phyloP scores from a whole-genome alignment of 2,888 invertebrate genomes.

The Phengaris arion region DNA sequence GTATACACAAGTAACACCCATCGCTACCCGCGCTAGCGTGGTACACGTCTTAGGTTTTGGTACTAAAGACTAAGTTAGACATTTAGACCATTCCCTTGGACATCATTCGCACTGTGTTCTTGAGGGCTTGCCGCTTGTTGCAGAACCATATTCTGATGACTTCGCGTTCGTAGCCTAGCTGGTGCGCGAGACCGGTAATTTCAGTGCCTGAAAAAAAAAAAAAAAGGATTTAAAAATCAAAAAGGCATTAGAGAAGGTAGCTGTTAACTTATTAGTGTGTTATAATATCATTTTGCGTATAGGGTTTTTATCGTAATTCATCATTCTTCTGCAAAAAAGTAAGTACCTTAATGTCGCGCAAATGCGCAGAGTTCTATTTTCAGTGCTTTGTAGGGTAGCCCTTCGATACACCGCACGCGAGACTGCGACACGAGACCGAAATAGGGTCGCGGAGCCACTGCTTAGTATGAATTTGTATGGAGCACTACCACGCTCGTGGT shows the following conservation, averaged over 20 bases:
- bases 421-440: too few species aligned
- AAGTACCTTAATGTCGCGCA: too few species aligned
- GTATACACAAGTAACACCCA: slow-evolving; percentile 24
- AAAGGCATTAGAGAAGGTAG: neutral
- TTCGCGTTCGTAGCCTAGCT: slow-evolving; percentile 97
- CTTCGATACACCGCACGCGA: too few species aligned
- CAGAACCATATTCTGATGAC: slow-evolving; percentile 99
- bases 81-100: slow-evolving; percentile 89
- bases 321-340: too few species aligned
- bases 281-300: too few species aligned
- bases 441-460: too few species aligned
- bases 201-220: slow-evolving; percentile 88
- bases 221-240: neutral
- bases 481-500: too few species aligned
- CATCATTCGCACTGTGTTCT: slow-evolving; percentile 98
- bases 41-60: slow-evolving; percentile 33
- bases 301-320: too few species aligned
- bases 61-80: slow-evolving; percentile 25
- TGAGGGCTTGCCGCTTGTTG: slow-evolving; percentile 97
- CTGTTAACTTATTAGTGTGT: too few species aligned
- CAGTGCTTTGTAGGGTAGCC: too few species aligned
- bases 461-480: too few species aligned
- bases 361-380: too few species aligned
- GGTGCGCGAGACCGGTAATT: slow-evolving; percentile 96
- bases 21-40: slow-evolving; percentile 32